Evolutionary conservation across 2,888 invertebrate genomes (phyloP), one percentile per base, ranked within the genome.

Genomic region (Stenurella melanura): DNA sequence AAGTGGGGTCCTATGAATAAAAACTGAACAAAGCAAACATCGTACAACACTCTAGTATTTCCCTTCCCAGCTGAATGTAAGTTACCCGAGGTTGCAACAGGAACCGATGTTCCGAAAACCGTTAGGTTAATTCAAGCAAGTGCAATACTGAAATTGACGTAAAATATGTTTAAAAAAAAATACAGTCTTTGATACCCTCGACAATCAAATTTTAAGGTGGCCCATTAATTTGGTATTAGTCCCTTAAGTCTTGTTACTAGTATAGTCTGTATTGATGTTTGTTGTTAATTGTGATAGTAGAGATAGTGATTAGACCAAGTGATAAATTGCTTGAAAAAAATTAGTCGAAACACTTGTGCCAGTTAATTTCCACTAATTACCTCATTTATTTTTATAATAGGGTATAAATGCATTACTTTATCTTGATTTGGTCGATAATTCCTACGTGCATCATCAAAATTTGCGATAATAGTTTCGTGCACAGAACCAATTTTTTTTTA

Each of bases 201-300:
- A 84, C 84, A 84, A 84, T 84, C 84, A 84, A 83, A 81, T 83
- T 57, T 66, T 71, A 71, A 71, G 71, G 71, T 74, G 56, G 67
- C 68, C 77, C 74, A 77, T 73, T 71, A 73, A 73, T 78, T 77
- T 78, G 78, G 80, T 75, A 75, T 78, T 74, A 81, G 79, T 79
- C 76, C 78, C 80, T 75, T 83, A 82, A 78, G 80, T 80, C 81
- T 83, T 83, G 82, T 83, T 84, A 82, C 78, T 82, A 82, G 81
- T 38, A 75, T 77, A 80, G 77, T 77, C 50, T 76, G 81, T 85
- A 82, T 86, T 81, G 85, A 85, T 86, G 85, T 85, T 86, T 84
- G 84, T 86, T 84, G 86, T 86, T 86, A 81, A 85, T 86, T 86
- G 86, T 86, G 86, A 86, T 86, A 86, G 86, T 86, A 86, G 86